Base-by-base conservation (phyloP, 2,888 invertebrate genomes). In the Leucophenga montana region DNA sequence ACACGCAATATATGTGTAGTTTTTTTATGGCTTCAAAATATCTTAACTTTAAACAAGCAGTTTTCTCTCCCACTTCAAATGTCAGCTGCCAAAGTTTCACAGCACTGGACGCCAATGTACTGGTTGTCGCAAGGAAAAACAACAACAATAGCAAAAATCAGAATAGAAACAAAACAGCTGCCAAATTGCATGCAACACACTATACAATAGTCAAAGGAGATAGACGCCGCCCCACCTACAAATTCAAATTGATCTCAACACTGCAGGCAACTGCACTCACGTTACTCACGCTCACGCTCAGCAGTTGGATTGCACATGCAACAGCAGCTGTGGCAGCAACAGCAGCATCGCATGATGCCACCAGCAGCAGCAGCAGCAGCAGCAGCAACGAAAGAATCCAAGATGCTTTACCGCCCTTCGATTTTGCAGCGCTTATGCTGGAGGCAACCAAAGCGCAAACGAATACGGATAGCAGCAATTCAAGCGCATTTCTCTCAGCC, bases 221-320 rank as follows among this genome's bases (percentile, higher is more conserved):
- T 33, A n/a, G 8, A 31, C 31, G 13, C 14, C 48, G 20, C 2
- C 33, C 1, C 61, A 48, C 39, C 14, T 46, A 44, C 14, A 54
- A 48, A 27, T 46, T 46, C 74, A 85, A 83, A 80, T 78, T 85
- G 80, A 82, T 85, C 72, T 78, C 79, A 62, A 77, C 79, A 11
- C 71, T 72, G 9, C 73, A 67, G 44, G 73, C 74, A 33, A 75
- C 78, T 70, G 78, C 80, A 8, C 72, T 85, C 61, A 82, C 83
- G 53, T 75, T 85, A 68, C 72, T 84, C 67, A 73, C 79, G 48
- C 76, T 85, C 48, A 70, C 72, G 13, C 70, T 84, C 50, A 84
- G 84, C 77, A 81, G 83, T 73, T 82, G 84, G 71, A 78, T 84
- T 54, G 14, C 70, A 39, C 59, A 70, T 31, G 57, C 75, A 48